Evolutionary conservation across 2,797 vertebrate genomes (phyloP), one percentile per base, ranked within the genome.

Genomic region (Thamnophis elegans): DNA sequence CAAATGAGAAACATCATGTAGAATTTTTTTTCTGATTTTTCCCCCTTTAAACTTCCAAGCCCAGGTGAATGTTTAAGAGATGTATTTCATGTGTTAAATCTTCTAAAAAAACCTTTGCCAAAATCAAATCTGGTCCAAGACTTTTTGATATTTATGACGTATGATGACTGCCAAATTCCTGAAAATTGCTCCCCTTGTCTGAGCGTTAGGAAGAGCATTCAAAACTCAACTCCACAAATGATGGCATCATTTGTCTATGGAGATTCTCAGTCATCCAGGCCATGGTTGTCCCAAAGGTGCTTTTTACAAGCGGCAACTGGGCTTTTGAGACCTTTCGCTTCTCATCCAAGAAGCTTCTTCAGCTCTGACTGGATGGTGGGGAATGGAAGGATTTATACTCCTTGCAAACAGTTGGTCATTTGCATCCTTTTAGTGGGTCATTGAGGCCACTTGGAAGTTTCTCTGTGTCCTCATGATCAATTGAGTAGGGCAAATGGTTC

Each of bases 1-100:
- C 0, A 0, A 32, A 36, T 2, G 1, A 73, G n/a, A 73, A 73
- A 73, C 65, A 3, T 73, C 2, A 36, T 0, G 0, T 8, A 18
- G 14, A 36, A 73, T 36, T 36, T 73, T 7, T 65, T 32, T 32
- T n/a, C n/a, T 73, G n/a, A 18, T 18, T 18, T 8, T 2, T 0
- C 0, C 14, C 28, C n/a, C 65, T 73, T 36, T 73, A 73, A 73
- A 36, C 14, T 36, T 73, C n/a, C 0, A 2, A 73, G 16, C 13
- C 18, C 65, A 73, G 65, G 5, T 73, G 65, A 73, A 16, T 12
- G 28, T 65, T n/a, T n/a, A 65, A 65, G 28, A 28, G 62, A 65
- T 2, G 3, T 78, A 42, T 78, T 78, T 78, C 32, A 42, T 78
- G 16, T 9, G 32, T 20, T 36, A 78, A 78, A 20, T 42, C 68